These are phyloP conservation scores for Poecilia wingei DNA, from an alignment of 2,797 vertebrate genomes.

Conservation along the genomic window DNA sequence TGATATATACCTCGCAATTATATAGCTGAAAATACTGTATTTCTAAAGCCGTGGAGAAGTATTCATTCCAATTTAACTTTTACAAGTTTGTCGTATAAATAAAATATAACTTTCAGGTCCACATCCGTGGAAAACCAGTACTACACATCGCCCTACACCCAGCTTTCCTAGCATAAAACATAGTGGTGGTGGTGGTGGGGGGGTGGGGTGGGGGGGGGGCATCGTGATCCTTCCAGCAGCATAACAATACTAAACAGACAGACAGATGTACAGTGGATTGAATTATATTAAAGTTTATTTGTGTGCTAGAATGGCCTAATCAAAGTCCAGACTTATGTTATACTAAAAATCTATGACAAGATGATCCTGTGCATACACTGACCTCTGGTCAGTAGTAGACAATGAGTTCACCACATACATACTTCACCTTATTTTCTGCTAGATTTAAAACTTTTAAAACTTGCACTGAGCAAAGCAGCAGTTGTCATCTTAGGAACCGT, in stretches of 20 bases:
- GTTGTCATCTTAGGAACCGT: conserved; percentile 27
- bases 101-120: neutral
- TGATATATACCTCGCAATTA: neutral
- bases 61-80: neutral
- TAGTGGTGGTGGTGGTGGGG: neutral
- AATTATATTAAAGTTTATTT: neutral
- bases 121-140: neutral
- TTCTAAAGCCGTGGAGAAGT: neutral
- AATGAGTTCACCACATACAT: conserved; percentile 20
- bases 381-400: conserved; percentile 14
- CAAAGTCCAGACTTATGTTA: neutral
- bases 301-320: neutral
- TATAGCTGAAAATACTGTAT: neutral
- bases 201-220: neutral
- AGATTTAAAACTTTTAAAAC: conserved; percentile 26
- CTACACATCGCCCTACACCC: neutral
- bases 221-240: neutral
- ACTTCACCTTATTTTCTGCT: conserved; percentile 32
- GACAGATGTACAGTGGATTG: neutral
- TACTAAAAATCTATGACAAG: neutral
- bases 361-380: conserved; percentile 11
- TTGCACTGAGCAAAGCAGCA: neutral
- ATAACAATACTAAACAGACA: neutral
- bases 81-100: neutral
- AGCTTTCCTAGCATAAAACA: neutral